Percentiles rank a stretch among this genome's conserved stretches.
phyloP scores from a whole-genome alignment of 2,888 invertebrate genomes.

The Branchipolynoe longqiensis region DNA sequence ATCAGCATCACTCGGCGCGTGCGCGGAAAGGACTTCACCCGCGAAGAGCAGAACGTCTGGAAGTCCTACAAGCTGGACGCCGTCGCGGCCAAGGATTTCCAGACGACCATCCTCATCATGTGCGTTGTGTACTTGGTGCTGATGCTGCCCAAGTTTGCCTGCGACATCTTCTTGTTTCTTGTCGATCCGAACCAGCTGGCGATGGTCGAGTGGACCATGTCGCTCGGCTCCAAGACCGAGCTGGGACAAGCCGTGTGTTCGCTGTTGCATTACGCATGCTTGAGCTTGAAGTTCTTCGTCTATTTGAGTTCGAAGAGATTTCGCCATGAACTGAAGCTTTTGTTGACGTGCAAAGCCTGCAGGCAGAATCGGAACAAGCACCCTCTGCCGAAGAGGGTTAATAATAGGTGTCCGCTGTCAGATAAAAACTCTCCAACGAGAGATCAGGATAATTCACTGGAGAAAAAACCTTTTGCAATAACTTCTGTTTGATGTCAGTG shows the following conservation, averaged over 20 bases:
- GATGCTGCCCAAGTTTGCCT: constrained; percentile 67
- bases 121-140: constrained; percentile 67
- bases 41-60: constrained; percentile 66
- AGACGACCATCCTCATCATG: constrained; percentile 65
- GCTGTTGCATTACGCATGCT: constrained; percentile 67
- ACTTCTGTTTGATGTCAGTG: constrained; percentile 53
- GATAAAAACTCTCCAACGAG: constrained; percentile 22
- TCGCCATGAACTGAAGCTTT: constrained; percentile 24
- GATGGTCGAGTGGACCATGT: constrained; percentile 45
- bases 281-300: constrained; percentile 72
- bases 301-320: constrained; percentile 59
- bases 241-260: constrained; percentile 66
- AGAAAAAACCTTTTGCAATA: constrained; percentile 58
- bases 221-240: constrained; percentile 44
- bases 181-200: constrained; percentile 49
- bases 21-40: constrained; percentile 36
- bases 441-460: constrained; percentile 43
- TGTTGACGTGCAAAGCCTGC: constrained; percentile 50
- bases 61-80: constrained; percentile 69
- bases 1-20: constrained; percentile 64
- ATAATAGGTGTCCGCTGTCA: constrained; percentile 40
- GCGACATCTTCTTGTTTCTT: constrained; percentile 65
- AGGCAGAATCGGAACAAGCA: background rate
- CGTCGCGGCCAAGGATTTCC: constrained; percentile 66
- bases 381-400: constrained; percentile 16